Conservation (phyloP, 2,113 vertebrate species). For the Microtus richardsoni region DNA sequence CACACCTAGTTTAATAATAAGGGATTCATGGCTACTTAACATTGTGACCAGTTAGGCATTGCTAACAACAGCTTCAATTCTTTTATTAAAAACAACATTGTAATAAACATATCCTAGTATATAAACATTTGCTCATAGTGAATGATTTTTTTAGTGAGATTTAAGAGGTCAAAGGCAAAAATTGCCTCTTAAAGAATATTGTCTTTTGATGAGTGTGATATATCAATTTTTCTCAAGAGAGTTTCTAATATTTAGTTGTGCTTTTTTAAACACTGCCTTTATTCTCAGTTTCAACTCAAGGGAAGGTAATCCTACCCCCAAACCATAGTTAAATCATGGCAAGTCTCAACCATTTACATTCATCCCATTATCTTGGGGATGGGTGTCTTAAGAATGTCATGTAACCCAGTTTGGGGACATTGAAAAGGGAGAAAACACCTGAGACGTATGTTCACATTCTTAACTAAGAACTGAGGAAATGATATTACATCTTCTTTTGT, state of each 20-base stretch:
- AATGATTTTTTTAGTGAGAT: neutral
- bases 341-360: neutral
- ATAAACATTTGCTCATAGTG: neutral
- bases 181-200: neutral
- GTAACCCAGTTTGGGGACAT: neutral
- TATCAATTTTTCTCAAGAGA: neutral
- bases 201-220: neutral
- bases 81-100: conserved; percentile 31
- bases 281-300: neutral
- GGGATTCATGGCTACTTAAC: neutral
- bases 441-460: neutral
- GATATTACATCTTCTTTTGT: neutral
- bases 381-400: neutral
- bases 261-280: neutral
- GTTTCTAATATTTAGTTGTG: neutral
- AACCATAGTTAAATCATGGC: neutral
- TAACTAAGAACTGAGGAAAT: neutral
- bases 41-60: neutral
- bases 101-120: neutral
- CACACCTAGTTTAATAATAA: too few relatives aligned
- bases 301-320: neutral
- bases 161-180: too few relatives aligned
- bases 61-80: neutral
- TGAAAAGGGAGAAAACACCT: neutral
- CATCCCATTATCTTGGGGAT: neutral